Conservation (phyloP, 2,797 vertebrate genomes). For the Bradypus variegatus region DNA sequence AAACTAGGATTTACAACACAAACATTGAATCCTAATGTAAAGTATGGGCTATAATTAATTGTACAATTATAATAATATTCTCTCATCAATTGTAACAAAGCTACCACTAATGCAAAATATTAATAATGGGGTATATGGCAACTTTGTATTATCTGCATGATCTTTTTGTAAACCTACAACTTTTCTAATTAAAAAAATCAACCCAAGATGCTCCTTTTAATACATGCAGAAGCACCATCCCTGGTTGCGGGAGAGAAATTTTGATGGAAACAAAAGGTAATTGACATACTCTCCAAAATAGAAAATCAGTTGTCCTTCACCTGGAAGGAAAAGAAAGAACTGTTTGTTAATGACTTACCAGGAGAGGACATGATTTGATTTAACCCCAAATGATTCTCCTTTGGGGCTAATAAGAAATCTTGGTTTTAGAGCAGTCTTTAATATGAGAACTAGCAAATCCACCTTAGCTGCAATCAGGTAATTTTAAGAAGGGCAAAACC, state of each 20-base stretch:
- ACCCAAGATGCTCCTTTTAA: neutral
- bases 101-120: too few relatives aligned
- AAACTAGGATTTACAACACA: too few relatives aligned
- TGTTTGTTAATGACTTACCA: neutral
- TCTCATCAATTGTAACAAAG: too few relatives aligned
- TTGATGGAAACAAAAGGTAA: neutral
- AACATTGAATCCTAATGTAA: too few relatives aligned
- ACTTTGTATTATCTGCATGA: too few relatives aligned
- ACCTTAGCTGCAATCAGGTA: neutral
- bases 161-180: too few relatives aligned
- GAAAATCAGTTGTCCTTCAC: neutral
- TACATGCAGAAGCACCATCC: neutral
- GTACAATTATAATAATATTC: too few relatives aligned
- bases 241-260: neutral
- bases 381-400: neutral
- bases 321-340: neutral
- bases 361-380: neutral
- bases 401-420: neutral
- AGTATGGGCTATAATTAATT: too few relatives aligned
- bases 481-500: neutral
- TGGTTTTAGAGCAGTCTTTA: neutral
- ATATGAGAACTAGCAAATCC: neutral
- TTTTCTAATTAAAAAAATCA: too few relatives aligned
- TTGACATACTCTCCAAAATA: neutral
- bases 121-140: too few relatives aligned